Conservation (phyloP, 2,113 vertebrate genomes). For the Varanus salvator region DNA sequence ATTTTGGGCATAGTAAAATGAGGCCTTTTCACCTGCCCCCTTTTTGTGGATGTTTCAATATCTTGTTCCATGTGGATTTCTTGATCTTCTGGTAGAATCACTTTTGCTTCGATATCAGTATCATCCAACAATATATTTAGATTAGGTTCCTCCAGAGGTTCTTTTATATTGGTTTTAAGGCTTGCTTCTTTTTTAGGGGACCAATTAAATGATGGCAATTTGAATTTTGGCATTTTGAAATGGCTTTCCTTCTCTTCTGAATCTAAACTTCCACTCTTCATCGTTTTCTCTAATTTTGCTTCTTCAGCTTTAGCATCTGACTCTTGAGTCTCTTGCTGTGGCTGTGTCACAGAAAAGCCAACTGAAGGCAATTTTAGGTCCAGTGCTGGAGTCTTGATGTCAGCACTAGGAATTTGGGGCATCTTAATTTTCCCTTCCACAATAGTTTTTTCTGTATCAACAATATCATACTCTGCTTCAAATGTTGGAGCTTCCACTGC, state of each 20-base stretch:
- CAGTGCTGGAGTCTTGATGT: slow-evolving; percentile 27
- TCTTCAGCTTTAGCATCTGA: accelerated
- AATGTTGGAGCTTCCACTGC: slow-evolving; percentile 53
- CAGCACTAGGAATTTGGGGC: slow-evolving; percentile 22
- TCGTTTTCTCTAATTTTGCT: neutral
- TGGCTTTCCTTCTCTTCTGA: slow-evolving; percentile 60
- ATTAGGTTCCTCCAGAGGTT: slow-evolving; percentile 29
- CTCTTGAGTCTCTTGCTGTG: neutral
- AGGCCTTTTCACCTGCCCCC: slow-evolving; percentile 38
- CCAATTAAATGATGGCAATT: slow-evolving; percentile 69
- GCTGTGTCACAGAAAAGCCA: neutral
- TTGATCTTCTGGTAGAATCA: neutral
- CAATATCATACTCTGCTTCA: neutral
- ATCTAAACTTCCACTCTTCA: slow-evolving; percentile 5
- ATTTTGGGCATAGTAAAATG: slow-evolving; percentile 63
- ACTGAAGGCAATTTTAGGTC: neutral
- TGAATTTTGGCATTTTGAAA: slow-evolving; percentile 71
- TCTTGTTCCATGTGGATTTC: neutral
- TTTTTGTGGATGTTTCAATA: slow-evolving; percentile 22
- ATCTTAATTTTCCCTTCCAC: neutral
- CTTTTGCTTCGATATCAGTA: slow-evolving; percentile 3
- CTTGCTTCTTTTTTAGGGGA: slow-evolving; percentile 70
- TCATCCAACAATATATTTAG: neutral
- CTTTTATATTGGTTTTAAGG: neutral
- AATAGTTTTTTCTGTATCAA: accelerated